Evolutionary conservation across 1,140 invertebrate species (phyloP).

Genomic region (Ostrea denselamellosa): DNA sequence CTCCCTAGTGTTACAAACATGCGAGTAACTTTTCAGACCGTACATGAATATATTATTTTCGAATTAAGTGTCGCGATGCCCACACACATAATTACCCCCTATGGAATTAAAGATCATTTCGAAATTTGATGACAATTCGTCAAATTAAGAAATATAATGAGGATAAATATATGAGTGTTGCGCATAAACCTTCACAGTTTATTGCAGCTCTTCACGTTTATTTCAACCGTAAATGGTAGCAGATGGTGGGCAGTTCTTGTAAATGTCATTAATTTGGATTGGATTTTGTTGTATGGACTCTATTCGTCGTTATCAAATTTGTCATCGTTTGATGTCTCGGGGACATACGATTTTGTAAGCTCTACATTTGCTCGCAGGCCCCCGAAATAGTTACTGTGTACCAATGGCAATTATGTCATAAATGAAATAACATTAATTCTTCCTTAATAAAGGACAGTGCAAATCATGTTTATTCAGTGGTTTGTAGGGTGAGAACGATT

Average conservation of each 20-base stretch:
- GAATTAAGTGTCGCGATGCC: not conserved
- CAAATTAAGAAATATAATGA: not conserved
- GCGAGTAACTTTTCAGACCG: not conserved
- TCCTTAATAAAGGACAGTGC: too few species aligned
- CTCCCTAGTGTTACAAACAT: not conserved
- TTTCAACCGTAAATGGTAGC: not conserved
- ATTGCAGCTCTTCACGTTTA: slow-evolving; percentile 2
- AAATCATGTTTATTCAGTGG: too few species aligned
- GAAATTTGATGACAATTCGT: not conserved
- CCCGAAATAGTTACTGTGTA: too few species aligned
- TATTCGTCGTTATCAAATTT: not conserved
- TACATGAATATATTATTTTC: not conserved
- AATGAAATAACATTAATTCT: too few species aligned
- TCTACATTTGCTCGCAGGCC: not conserved
- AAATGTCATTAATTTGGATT: not conserved
- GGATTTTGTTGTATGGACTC: not conserved
- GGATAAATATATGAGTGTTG: not conserved
- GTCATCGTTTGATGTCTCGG: not conserved
- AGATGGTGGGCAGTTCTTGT: not conserved
- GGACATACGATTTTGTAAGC: not conserved
- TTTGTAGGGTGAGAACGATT: too few species aligned
- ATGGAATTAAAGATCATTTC: slow-evolving; percentile 13
- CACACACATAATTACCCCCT: not conserved
- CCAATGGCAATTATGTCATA: too few species aligned
- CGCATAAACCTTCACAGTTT: not conserved